Conservation (phyloP, 2,888 invertebrate species). For the Hyppa rectilinea region DNA sequence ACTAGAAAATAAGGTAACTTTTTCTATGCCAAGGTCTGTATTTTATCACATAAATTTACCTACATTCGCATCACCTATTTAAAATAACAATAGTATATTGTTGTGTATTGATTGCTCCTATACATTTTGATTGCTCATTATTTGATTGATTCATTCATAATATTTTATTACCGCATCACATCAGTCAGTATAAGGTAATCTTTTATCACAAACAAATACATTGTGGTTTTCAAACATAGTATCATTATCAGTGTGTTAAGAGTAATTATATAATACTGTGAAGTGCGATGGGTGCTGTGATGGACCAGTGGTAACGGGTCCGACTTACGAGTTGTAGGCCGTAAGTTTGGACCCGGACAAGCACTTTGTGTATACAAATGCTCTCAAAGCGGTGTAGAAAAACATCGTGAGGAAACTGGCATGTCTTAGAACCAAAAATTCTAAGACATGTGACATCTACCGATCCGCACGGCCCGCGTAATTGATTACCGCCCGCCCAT, state of each 20-base stretch:
- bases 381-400: too few relatives aligned
- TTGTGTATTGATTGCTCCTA: slow-evolving; percentile 13
- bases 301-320: too few relatives aligned
- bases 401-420: too few relatives aligned
- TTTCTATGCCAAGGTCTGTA: slow-evolving; percentile 35
- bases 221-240: slow-evolving; percentile 31
- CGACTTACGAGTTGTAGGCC: too few relatives aligned
- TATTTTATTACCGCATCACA: slow-evolving; percentile 17
- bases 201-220: slow-evolving; percentile 23
- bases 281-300: too few relatives aligned
- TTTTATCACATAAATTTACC: slow-evolving; percentile 19
- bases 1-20: slow-evolving; percentile 16
- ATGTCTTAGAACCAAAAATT: too few relatives aligned
- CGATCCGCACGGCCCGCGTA: too few relatives aligned
- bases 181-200: slow-evolving; percentile 9
- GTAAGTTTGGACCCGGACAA: too few relatives aligned
- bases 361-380: too few relatives aligned
- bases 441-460: too few relatives aligned
- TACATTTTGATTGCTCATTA: slow-evolving; percentile 46
- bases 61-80: slow-evolving; percentile 39
- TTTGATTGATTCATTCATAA: slow-evolving; percentile 38
- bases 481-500: too few relatives aligned
- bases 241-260: slow-evolving; percentile 16
- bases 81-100: slow-evolving; percentile 46
- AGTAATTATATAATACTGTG: slow-evolving; percentile 28